These are phyloP conservation scores for Eriosoma lanigerum DNA, from an alignment of 1,140 invertebrate genomes.

Conservation along the genomic window DNA sequence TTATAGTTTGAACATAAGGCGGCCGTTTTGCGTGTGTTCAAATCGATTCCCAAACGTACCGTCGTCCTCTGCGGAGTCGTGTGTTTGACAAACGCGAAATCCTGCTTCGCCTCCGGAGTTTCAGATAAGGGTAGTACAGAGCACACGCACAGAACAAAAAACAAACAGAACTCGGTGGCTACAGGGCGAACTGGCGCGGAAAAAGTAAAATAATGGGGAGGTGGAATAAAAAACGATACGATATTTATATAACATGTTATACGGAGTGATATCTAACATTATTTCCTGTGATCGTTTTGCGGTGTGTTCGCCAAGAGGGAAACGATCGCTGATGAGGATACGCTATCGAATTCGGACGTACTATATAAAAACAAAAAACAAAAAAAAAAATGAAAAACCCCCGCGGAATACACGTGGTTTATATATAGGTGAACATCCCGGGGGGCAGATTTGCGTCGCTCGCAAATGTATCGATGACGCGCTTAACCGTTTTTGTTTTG, in stretches of 20 bases:
- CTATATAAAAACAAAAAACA: too few species aligned
- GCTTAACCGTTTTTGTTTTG: neutral
- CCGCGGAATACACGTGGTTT: neutral
- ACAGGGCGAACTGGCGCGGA: neutral
- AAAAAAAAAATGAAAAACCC: neutral
- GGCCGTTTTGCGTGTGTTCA: neutral
- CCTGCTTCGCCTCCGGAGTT: conserved; percentile 10
- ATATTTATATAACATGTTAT: too few species aligned
- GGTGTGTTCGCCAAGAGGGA: too few species aligned
- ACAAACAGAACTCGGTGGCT: conserved; percentile 1
- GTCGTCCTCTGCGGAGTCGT: neutral
- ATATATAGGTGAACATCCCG: conserved; percentile 8
- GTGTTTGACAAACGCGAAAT: conserved; percentile 33
- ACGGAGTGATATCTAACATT: too few species aligned
- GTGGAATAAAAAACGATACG: too few species aligned
- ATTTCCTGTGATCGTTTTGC: too few species aligned
- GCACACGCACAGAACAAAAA: neutral
- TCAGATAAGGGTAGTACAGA: too few species aligned
- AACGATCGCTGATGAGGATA: neutral
- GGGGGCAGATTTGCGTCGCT: conserved; percentile 12
- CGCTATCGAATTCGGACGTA: neutral
- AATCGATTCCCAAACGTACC: conserved; percentile 28
- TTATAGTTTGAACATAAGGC: conserved; percentile 1
- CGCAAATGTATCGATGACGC: neutral
- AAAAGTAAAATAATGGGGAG: neutral